phyloP scores from a whole-genome alignment of 2,797 vertebrate species.

The Pseudomugil gertrudae region DNA sequence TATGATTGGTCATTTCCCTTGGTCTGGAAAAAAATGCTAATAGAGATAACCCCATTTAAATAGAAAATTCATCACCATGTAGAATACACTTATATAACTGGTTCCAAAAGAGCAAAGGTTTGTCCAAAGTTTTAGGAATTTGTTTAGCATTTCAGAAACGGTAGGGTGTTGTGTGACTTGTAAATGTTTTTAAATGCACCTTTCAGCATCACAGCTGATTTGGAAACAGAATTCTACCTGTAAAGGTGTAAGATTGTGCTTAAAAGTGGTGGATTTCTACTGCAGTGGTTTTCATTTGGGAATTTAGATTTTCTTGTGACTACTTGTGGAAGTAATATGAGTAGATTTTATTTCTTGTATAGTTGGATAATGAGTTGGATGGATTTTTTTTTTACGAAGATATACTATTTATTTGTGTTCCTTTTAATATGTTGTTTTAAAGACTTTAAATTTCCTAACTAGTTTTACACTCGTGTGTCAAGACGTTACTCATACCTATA shows the following conservation, averaged over 20 bases:
- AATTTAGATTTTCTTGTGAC: slow-evolving; percentile 35
- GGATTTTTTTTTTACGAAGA: slow-evolving; percentile 26
- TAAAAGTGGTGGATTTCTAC: slow-evolving; percentile 41
- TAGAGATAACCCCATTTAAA: too few relatives aligned
- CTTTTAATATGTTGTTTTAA: slow-evolving; percentile 41
- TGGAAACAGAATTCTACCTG: neutral
- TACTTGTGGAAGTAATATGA: slow-evolving; percentile 27
- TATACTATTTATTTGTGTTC: slow-evolving; percentile 39
- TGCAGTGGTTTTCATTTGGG: slow-evolving; percentile 36
- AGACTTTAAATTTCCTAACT: slow-evolving; percentile 37
- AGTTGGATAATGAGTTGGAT: slow-evolving; percentile 34
- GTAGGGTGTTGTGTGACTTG: neutral
- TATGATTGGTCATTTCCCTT: neutral
- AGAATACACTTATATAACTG: too few relatives aligned
- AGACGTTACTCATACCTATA: slow-evolving; percentile 42
- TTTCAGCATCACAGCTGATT: neutral
- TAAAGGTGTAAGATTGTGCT: slow-evolving; percentile 14
- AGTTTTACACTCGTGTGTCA: slow-evolving; percentile 39
- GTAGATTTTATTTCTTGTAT: slow-evolving; percentile 29
- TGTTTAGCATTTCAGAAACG: neutral
- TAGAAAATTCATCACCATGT: too few relatives aligned
- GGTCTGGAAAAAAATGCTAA: too few relatives aligned
- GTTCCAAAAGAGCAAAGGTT: neutral
- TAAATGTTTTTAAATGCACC: neutral
- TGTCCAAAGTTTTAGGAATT: neutral